phyloP scores from a whole-genome alignment of 2,888 invertebrate genomes.

The Drosophila mercatorum region DNA sequence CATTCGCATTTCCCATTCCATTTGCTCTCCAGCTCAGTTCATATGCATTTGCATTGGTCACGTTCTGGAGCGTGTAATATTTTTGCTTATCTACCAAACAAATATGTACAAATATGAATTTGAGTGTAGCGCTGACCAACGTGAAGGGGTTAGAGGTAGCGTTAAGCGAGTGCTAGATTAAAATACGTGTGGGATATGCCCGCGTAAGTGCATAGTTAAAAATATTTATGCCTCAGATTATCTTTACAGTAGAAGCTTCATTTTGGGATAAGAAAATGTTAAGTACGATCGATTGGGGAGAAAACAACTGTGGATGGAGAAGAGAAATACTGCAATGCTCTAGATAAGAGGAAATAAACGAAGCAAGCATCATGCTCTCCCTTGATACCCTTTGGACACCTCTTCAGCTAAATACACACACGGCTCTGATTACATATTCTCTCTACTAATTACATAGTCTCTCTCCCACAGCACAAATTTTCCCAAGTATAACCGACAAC shows the following conservation, averaged over 20 bases:
- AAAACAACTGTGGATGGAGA: too few species aligned
- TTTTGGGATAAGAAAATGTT: neutral
- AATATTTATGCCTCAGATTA: neutral
- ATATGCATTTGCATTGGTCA: conserved; percentile 80
- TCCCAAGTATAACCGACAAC: too few species aligned
- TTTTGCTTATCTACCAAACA: conserved; percentile 71
- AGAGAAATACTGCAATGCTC: too few species aligned
- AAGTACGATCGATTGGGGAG: too few species aligned
- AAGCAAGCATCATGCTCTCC: too few species aligned
- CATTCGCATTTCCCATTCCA: conserved; percentile 7
- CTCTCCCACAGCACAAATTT: too few species aligned
- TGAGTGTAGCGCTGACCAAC: conserved; percentile 45
- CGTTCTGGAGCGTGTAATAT: conserved; percentile 79
- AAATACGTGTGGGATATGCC: conserved; percentile 5
- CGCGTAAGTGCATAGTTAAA: neutral
- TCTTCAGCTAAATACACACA: too few species aligned
- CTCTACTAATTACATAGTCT: too few species aligned
- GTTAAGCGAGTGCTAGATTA: conserved; percentile 12
- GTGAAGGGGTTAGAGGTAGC: too few species aligned
- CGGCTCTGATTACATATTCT: too few species aligned
- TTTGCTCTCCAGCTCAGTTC: conserved; percentile 44
- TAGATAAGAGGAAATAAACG: too few species aligned
- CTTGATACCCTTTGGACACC: too few species aligned
- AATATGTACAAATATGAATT: conserved; percentile 79
- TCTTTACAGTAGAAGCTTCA: neutral